phyloP scores from a whole-genome alignment of 2,113 vertebrate genomes.

The Gavialis gangeticus region DNA sequence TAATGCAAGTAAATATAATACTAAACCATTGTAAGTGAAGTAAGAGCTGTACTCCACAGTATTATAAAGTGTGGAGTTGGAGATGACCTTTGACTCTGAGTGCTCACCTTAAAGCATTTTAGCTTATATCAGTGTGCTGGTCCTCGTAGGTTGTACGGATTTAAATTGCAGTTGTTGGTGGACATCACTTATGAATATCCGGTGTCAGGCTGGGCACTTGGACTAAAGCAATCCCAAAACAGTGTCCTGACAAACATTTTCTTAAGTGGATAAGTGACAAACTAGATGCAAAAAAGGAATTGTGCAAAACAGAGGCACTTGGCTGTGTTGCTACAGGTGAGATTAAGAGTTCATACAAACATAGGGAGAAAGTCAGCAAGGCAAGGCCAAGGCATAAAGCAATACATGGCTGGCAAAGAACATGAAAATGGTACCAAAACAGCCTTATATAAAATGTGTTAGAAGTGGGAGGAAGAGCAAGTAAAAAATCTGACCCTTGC shows the following conservation, averaged over 20 bases:
- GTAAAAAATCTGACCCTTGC: too few species aligned
- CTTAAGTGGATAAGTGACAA: background rate
- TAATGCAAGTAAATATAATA: background rate
- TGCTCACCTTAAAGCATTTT: background rate
- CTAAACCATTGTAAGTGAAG: background rate
- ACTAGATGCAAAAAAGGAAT: background rate
- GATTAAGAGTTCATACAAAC: too few species aligned
- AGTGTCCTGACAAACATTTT: background rate
- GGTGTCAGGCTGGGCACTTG: fast-evolving
- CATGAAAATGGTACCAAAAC: too few species aligned
- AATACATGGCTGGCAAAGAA: too few species aligned
- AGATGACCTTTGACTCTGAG: background rate
- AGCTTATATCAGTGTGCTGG: background rate
- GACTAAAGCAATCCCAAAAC: background rate
- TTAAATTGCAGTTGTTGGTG: background rate
- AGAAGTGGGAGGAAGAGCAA: too few species aligned
- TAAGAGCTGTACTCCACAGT: background rate
- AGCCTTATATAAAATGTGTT: too few species aligned
- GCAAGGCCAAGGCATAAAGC: too few species aligned
- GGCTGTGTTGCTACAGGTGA: too few species aligned
- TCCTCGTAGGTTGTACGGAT: background rate
- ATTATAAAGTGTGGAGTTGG: background rate
- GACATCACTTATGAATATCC: background rate
- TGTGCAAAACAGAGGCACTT: too few species aligned
- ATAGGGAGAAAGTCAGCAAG: too few species aligned